Base-by-base conservation (phyloP, 2,113 vertebrate species). In the Zeus faber region DNA sequence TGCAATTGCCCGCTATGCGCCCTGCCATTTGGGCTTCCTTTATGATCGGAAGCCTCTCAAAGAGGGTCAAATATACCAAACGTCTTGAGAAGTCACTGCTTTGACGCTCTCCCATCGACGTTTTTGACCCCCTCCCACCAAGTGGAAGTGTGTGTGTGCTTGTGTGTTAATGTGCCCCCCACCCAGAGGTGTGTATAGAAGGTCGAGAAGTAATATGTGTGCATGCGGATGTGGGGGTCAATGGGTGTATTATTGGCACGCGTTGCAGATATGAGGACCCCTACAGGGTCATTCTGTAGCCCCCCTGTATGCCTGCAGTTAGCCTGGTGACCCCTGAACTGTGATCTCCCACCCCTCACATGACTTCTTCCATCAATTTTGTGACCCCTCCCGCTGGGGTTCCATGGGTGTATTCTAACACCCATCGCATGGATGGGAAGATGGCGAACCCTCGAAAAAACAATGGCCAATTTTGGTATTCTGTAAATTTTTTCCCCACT, bases 311-410 rank as follows among this genome's bases (percentile, higher is more conserved):
- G 65, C 48, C 67, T 53, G 65, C 73, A 74, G 66, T 70, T 51
- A 46, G 65, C 63, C 53, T 54, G n/a, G 39, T 83, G 74, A 85
- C 83, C 83, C 53, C 65, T 86, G 76, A 82, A 79, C 79, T n/a
- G 45, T 74, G 76, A 40, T 79, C 80, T 76, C 58, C 80, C 37
- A 73, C 70, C 62, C 59, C 39, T 54, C 21, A 17, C 71, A 65
- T 54, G 47, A 63, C 37, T 51, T 33, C 0, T 27, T 46, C 1
- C 0, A 70, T 80, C 56, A 65, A 80, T 22, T 10, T 47, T 11
- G 44, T 43, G 22, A 18, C 25, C 25, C 47, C 16, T 71, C 80
- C 77, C 53, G 65, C 72, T 51, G 77, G 58, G 65, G 5, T 2
- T 46, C 2, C 4, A 14, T 24, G 44, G 18, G 50, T 40, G 46